phyloP scores from a whole-genome alignment of 2,888 invertebrate species.

The Eremobia ochroleuca region DNA sequence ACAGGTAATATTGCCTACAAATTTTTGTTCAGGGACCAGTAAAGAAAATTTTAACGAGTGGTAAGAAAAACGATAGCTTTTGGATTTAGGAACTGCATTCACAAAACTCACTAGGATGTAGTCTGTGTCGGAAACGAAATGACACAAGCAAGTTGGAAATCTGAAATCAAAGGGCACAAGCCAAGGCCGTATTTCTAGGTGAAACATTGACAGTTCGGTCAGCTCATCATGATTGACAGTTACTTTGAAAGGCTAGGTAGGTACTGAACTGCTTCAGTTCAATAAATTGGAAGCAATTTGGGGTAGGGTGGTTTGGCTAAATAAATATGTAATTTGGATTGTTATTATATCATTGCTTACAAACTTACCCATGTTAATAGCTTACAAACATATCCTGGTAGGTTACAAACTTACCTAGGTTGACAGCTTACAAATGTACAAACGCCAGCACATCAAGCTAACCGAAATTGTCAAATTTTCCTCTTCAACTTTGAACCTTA shows the following conservation, averaged over 20 bases:
- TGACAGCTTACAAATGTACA: background rate
- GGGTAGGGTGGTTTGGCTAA: background rate
- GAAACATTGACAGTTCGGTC: slow-evolving; percentile 13
- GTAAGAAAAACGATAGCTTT: background rate
- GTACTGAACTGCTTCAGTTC: background rate
- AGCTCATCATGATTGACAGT: slow-evolving; percentile 14
- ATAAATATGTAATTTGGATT: background rate
- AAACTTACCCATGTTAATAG: no score
- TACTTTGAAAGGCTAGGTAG: slow-evolving; percentile 3
- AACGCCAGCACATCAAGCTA: no score
- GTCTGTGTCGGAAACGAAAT: background rate
- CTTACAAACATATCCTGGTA: background rate
- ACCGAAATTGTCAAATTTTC: no score
- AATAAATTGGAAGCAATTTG: no score
- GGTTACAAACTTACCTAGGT: background rate
- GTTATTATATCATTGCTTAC: no score
- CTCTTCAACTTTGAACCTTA: no score
- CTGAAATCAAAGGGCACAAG: background rate
- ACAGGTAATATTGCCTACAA: background rate
- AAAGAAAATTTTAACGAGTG: background rate
- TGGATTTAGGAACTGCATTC: background rate
- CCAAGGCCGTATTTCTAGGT: background rate
- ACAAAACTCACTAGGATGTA: background rate
- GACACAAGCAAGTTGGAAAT: slow-evolving; percentile 3
- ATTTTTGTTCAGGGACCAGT: background rate